Conservation (phyloP, 2,888 invertebrate genomes). For the Allolobophora icterica region DNA sequence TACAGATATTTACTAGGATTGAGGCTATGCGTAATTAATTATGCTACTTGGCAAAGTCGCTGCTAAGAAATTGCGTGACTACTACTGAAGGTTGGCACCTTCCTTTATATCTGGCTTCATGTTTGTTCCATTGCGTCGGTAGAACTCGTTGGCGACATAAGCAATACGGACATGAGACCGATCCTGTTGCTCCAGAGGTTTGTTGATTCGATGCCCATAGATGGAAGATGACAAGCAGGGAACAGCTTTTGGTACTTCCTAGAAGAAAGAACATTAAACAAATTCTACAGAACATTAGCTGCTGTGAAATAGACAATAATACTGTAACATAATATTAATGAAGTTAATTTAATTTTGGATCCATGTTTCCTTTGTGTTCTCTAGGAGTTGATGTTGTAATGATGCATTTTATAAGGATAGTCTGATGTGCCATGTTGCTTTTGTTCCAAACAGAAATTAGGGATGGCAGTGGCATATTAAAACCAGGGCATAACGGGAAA, state of each 20-base stretch:
- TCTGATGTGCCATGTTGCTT: too few species aligned
- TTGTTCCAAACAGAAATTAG: too few species aligned
- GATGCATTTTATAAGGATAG: too few species aligned
- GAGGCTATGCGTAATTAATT: not conserved
- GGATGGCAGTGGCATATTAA: too few species aligned
- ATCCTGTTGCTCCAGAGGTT: constrained; percentile 56
- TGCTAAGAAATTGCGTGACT: not conserved
- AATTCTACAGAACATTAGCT: not conserved
- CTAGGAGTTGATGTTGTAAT: too few species aligned
- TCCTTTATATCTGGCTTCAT: constrained; percentile 22
- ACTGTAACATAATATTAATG: not conserved
- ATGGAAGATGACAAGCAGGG: constrained; percentile 60
- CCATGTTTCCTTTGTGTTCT: too few species aligned
- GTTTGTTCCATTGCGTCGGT: constrained; percentile 57
- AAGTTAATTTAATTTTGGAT: too few species aligned
- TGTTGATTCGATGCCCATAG: constrained; percentile 59
- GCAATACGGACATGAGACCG: constrained; percentile 61
- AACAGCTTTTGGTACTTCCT: constrained; percentile 60
- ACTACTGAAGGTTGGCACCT: not conserved
- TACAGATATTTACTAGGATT: not conserved
- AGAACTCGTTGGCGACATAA: constrained; percentile 61
- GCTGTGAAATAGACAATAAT: not conserved
- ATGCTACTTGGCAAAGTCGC: not conserved
- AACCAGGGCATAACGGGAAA: too few species aligned
- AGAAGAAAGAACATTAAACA: constrained; percentile 42